These are phyloP conservation scores for Heliornis fulica DNA, from an alignment of 2,113 vertebrate species.

Conservation along the genomic window DNA sequence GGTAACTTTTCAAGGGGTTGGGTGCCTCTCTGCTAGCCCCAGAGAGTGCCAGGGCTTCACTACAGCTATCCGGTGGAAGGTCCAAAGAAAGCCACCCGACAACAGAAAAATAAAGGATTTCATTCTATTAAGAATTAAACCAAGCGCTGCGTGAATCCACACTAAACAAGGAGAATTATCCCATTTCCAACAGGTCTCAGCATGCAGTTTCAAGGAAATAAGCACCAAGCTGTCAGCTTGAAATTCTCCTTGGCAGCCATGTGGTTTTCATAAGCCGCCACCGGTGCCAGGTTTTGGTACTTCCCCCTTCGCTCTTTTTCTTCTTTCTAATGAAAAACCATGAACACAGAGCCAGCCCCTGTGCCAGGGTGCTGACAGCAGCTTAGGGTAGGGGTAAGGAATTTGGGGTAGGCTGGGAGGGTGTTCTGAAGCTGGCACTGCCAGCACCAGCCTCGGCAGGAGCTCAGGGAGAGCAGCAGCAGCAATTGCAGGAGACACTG, in stretches of 20 bases:
- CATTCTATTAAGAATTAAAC: background rate
- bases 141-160: background rate
- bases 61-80: background rate
- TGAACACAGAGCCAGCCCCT: background rate
- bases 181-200: background rate
- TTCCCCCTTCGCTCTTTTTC: background rate
- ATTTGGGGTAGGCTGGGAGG: background rate
- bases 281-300: background rate
- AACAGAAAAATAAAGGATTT: background rate
- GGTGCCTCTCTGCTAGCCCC: background rate
- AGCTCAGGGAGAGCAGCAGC: background rate
- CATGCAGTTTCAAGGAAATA: background rate
- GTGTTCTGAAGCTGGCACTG: background rate
- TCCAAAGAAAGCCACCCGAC: background rate
- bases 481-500: background rate
- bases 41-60: background rate
- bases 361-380: accelerated
- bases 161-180: background rate
- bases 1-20: background rate
- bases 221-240: background rate
- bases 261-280: background rate
- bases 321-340: background rate
- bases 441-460: background rate
- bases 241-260: background rate
- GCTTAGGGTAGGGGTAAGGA: background rate